Percentiles rank a stretch among this genome's conserved stretches.
Evolutionary conservation across 2,888 invertebrate species (phyloP).

Genomic region (Galeopsomyia nigrocyanea): DNA sequence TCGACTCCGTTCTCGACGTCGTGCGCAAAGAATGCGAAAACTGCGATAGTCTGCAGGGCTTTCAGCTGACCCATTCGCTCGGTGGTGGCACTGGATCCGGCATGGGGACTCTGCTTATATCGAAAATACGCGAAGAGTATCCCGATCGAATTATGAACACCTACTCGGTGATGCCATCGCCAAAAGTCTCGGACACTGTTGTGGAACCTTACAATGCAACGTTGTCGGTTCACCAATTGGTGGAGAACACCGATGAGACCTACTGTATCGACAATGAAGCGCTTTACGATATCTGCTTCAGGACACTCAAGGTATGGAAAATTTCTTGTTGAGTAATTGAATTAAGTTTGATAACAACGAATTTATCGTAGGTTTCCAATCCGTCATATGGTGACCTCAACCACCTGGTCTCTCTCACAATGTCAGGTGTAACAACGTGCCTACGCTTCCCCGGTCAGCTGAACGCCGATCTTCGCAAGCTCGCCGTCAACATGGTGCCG

Average conservation of each 20-base stretch:
- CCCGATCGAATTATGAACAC: slow-evolving; percentile 87
- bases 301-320: slow-evolving; percentile 79
- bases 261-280: slow-evolving; percentile 95
- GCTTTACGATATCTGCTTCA: slow-evolving; percentile 93
- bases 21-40: slow-evolving; percentile 90
- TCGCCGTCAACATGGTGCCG: slow-evolving; percentile 97
- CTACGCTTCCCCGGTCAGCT: slow-evolving; percentile 93
- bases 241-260: slow-evolving; percentile 93
- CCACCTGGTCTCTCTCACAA: slow-evolving; percentile 88
- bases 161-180: slow-evolving; percentile 83
- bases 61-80: slow-evolving; percentile 87
- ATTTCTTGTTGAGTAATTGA: too few relatives aligned
- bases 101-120: slow-evolving; percentile 86
- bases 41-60: slow-evolving; percentile 91
- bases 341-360: not conserved
- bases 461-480: slow-evolving; percentile 92
- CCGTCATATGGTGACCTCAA: slow-evolving; percentile 96
- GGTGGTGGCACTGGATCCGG: slow-evolving; percentile 85
- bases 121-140: slow-evolving; percentile 91
- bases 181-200: slow-evolving; percentile 92
- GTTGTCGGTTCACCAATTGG: slow-evolving; percentile 88
- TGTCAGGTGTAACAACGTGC: slow-evolving; percentile 93
- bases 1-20: slow-evolving; percentile 87
- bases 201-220: slow-evolving; percentile 95
- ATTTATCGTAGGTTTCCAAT: slow-evolving; percentile 73